phyloP scores from a whole-genome alignment of 2,888 invertebrate species.

The Caenorhabditis auriculariae region DNA sequence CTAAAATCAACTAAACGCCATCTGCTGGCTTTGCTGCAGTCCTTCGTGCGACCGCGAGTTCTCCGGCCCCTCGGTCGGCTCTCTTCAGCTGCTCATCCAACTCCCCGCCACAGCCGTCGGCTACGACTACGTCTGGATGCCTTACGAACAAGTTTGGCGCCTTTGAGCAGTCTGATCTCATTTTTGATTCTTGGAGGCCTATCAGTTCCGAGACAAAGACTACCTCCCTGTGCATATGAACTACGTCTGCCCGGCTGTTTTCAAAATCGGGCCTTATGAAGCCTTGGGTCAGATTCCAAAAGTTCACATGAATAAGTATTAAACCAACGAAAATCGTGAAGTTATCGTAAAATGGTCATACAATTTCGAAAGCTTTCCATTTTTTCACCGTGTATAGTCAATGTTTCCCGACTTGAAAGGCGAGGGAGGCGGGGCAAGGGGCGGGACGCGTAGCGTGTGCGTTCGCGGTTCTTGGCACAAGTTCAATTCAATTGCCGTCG shows the following conservation, averaged over 20 bases:
- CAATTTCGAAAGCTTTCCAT: too few relatives aligned
- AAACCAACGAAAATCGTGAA: not conserved
- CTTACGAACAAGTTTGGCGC: constrained; percentile 19
- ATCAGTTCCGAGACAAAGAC: constrained; percentile 37
- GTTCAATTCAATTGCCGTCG: too few relatives aligned
- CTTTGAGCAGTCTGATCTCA: not conserved
- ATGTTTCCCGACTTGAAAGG: too few relatives aligned
- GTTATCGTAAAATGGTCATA: too few relatives aligned
- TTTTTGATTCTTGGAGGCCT: constrained; percentile 10
- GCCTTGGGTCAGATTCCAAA: constrained; percentile 12
- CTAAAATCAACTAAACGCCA: not conserved
- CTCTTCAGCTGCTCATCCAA: constrained; percentile 35
- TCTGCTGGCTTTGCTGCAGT: not conserved
- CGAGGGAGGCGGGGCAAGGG: too few relatives aligned
- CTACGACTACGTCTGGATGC: constrained; percentile 43
- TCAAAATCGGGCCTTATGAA: constrained; percentile 20
- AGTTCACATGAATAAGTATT: too few relatives aligned
- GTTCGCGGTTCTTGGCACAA: too few relatives aligned
- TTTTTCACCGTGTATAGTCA: too few relatives aligned
- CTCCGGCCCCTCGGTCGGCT: constrained; percentile 35
- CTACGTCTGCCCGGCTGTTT: constrained; percentile 37
- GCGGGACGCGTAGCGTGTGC: too few relatives aligned
- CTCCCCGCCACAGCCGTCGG: constrained; percentile 33
- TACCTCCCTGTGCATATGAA: constrained; percentile 42
- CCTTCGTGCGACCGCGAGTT: constrained; percentile 25